Conservation (phyloP, 1,140 invertebrate species). For the Drosophila quadrilineata region DNA sequence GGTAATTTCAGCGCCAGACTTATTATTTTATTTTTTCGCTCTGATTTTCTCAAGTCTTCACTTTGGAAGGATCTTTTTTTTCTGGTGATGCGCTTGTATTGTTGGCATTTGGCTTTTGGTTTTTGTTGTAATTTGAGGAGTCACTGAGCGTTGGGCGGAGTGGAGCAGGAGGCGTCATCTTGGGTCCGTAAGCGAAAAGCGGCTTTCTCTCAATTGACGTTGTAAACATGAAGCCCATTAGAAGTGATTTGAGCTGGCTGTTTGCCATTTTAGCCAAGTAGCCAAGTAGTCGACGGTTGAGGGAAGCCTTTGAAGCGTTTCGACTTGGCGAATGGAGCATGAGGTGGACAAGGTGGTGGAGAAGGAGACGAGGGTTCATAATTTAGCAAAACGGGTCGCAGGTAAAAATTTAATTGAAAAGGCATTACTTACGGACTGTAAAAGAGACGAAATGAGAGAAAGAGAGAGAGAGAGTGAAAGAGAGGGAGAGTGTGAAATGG, state of each 20-base stretch:
- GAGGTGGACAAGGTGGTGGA: no score
- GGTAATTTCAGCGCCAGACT: slow-evolving; percentile 52
- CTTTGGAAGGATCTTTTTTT: no score
- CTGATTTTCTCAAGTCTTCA: no score
- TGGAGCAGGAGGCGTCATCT: slow-evolving; percentile 43
- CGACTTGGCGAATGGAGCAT: no score
- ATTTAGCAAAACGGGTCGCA: slow-evolving; percentile 35
- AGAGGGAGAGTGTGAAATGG: not conserved
- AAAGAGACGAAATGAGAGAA: not conserved
- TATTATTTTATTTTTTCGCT: not conserved
- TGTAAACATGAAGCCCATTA: slow-evolving; percentile 80
- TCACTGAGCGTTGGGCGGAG: no score
- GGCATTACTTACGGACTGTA: slow-evolving; percentile 43
- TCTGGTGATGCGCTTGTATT: no score
- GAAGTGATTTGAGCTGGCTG: slow-evolving; percentile 75
- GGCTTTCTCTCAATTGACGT: slow-evolving; percentile 79
- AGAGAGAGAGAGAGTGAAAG: not conserved
- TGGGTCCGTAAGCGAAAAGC: slow-evolving; percentile 61
- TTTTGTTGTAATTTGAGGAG: slow-evolving; percentile 49
- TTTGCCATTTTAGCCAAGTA: slow-evolving; percentile 27
- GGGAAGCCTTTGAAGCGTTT: slow-evolving; percentile 63
- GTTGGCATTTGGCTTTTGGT: not conserved
- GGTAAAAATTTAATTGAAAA: slow-evolving; percentile 70
- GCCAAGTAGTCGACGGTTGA: slow-evolving; percentile 9
- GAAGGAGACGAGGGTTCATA: slow-evolving; percentile 49